Conservation (phyloP, 1,140 invertebrate species). For the Drosophila santomea region DNA sequence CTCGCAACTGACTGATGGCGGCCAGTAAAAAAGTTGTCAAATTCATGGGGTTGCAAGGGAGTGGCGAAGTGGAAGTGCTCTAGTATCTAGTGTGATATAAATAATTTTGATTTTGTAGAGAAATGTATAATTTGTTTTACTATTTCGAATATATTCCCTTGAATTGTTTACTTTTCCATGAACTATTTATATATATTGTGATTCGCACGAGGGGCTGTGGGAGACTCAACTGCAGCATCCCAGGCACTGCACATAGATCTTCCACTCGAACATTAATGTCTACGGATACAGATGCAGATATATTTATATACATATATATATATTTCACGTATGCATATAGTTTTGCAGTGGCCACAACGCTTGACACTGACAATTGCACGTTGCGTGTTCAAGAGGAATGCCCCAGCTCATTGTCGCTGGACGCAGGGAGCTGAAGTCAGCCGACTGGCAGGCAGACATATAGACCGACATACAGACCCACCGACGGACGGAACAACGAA, state of each 20-base stretch:
- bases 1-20: slow-evolving; percentile 21
- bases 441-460: slow-evolving; percentile 13
- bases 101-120: no score
- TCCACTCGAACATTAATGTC: neutral
- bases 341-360: slow-evolving; percentile 50
- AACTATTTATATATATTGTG: no score
- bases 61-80: slow-evolving; percentile 16
- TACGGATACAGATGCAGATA: slow-evolving; percentile 10
- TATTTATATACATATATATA: neutral
- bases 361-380: slow-evolving; percentile 75
- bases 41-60: slow-evolving; percentile 3
- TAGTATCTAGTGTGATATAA: neutral
- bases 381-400: slow-evolving; percentile 76
- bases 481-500: slow-evolving; percentile 25
- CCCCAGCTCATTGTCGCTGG: slow-evolving; percentile 9
- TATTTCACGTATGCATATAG: slow-evolving; percentile 14
- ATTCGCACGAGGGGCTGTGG: neutral
- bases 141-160: neutral
- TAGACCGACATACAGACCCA: slow-evolving; percentile 32
- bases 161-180: no score
- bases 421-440: slow-evolving; percentile 31
- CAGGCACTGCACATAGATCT: slow-evolving; percentile 7
- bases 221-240: neutral
- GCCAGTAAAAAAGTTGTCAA: slow-evolving; percentile 44
- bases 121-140: neutral